Evolutionary conservation across 2,113 vertebrate genomes (phyloP).

Genomic region (Equus quagga): DNA sequence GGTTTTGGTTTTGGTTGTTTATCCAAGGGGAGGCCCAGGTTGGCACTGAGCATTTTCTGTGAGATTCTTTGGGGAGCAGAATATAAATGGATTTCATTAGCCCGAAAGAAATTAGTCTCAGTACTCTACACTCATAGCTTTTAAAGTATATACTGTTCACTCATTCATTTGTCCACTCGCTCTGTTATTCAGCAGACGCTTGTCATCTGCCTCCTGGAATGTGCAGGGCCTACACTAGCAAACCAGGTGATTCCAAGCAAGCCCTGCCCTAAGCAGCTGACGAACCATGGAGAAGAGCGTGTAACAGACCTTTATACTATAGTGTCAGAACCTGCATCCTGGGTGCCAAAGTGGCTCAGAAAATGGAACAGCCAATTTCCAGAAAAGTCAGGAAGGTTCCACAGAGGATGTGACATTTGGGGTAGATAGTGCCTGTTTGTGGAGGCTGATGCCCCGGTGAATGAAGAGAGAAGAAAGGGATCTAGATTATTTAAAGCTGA

Average conservation of each 20-base stretch:
- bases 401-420: not conserved
- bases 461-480: not conserved
- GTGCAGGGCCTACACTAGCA: not conserved
- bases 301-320: not conserved
- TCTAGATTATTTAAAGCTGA: not conserved
- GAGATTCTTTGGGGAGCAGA: not conserved
- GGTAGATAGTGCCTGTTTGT: not conserved
- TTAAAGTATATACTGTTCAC: not conserved
- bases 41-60: not conserved
- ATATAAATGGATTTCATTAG: not conserved
- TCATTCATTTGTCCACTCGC: not conserved
- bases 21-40: not conserved
- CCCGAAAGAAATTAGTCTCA: not conserved
- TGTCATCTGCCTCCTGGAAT: not conserved
- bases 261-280: not conserved
- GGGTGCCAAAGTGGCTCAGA: not conserved
- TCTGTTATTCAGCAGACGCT: not conserved
- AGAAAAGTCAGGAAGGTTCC: not conserved
- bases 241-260: not conserved
- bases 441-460: not conserved
- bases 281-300: not conserved
- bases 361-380: not conserved
- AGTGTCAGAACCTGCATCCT: not conserved
- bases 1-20: not conserved
- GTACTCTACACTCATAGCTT: not conserved